Percentiles rank a stretch among this genome's conserved stretches.
These are phyloP conservation scores for Anisognathus igniventris DNA, from an alignment of 2,797 vertebrate species.

Conservation along the genomic window DNA sequence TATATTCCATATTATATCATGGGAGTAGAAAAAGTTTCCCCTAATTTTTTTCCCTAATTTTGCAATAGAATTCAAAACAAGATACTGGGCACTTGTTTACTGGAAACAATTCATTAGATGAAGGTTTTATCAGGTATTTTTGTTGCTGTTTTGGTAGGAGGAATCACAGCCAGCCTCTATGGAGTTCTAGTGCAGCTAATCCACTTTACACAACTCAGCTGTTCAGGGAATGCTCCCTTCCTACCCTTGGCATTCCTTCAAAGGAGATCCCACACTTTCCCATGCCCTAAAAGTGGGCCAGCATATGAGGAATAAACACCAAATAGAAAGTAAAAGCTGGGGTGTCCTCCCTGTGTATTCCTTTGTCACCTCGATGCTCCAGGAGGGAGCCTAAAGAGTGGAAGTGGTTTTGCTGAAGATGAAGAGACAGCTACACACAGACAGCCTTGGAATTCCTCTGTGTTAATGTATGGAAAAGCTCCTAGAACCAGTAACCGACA, in stretches of 20 bases:
- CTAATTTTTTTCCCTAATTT: neutral
- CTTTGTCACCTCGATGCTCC: fast-evolving
- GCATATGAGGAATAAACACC: neutral
- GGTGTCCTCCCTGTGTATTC: neutral
- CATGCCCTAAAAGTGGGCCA: neutral
- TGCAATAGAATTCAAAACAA: neutral
- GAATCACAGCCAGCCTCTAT: neutral
- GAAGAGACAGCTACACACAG: too few species aligned
- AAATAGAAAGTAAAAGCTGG: neutral
- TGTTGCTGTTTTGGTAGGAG: neutral
- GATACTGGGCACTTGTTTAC: neutral
- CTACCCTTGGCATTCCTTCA: neutral
- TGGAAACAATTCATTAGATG: neutral
- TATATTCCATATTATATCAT: neutral
- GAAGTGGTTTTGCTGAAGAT: neutral
- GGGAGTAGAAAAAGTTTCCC: neutral
- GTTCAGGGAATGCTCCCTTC: neutral
- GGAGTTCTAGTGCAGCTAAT: neutral
- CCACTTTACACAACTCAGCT: neutral
- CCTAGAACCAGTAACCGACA: neutral
- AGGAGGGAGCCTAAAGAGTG: neutral
- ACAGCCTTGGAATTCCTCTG: neutral
- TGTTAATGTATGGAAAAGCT: neutral
- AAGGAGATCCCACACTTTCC: neutral
- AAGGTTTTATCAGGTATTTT: neutral